Base-by-base conservation (phyloP, 2,113 vertebrate genomes). In the Epinephelus moara region DNA sequence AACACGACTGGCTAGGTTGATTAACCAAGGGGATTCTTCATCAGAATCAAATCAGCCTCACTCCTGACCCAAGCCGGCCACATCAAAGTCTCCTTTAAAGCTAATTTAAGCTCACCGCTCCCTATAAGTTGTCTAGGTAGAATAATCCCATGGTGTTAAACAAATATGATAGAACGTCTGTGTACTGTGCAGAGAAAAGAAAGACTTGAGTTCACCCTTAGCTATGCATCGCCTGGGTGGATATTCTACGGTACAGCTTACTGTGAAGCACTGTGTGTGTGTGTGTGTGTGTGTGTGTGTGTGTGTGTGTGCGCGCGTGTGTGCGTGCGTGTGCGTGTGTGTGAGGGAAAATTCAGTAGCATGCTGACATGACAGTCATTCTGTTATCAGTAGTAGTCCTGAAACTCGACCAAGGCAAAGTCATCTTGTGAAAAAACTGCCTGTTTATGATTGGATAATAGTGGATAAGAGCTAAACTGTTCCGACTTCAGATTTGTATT, bases 1-100 rank as follows among this genome's bases (percentile, higher is more conserved):
- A 86, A 84, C 56, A 61, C 27, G 72, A 73, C 49, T 40, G 45
- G 33, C 40, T 69, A 8, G 40, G 55, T 50, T 85, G 62, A 82
- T 78, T 78, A 80, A 82, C 59, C 56, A 67, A 57, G 12, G 37
- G 25, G 49, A 77, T 21, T 55, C 55, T 83, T 89, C 60, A 50
- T 86, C 82, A 81, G 49, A 69, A 76, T 14, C 30, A 45, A 64
- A 79, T 83, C 70, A 70, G 69, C 67, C 53, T 84, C 57, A 76
- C 42, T 77, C 66, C 53, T 81, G 62, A 81, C 72, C 56, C 33
- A 69, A 64, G 57, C 23, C 1, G 17, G 21, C 42, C 76, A 76
- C 78, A 85, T 85, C 70, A 89, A 82, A 88, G 76, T 77, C 30
- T 83, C 73, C 78, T 85, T 62, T 68, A 23, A 19, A 80, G 87